phyloP scores from a whole-genome alignment of 2,888 invertebrate genomes.

The Phaonia tiefii region DNA sequence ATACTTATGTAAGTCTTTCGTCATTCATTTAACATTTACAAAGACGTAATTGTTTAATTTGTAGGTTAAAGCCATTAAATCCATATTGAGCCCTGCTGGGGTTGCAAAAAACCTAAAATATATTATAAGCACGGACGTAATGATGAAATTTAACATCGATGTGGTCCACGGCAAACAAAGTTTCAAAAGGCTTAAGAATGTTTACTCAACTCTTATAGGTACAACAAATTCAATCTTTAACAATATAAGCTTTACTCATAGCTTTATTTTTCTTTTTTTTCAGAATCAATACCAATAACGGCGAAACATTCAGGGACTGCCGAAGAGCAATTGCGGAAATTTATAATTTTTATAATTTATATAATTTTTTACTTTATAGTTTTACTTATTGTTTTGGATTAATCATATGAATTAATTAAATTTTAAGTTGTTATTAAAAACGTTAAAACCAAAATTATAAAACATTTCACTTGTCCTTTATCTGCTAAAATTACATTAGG shows the following conservation, averaged over 20 bases:
- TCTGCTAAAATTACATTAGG: no score
- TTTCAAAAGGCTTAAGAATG: conserved; percentile 20
- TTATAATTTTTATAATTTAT: no score
- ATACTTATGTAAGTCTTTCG: conserved; percentile 27
- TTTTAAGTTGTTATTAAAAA: no score
- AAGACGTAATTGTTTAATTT: background rate
- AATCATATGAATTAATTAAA: no score
- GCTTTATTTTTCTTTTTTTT: background rate
- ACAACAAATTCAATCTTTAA: background rate
- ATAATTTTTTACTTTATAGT: no score
- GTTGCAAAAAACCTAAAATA: conserved; percentile 43
- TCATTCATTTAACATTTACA: background rate
- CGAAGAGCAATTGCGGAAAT: background rate
- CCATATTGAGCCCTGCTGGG: conserved; percentile 26
- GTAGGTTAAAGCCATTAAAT: conserved; percentile 26
- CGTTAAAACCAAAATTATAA: no score
- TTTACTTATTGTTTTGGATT: no score
- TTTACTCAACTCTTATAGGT: conserved; percentile 36
- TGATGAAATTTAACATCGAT: conserved; percentile 39
- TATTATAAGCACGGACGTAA: conserved; percentile 22
- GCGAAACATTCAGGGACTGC: background rate
- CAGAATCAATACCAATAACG: conserved; percentile 2
- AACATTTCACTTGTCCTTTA: no score
- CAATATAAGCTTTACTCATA: background rate
- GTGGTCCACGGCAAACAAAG: conserved; percentile 41